Evolutionary conservation across 30 jellyfish, hydroid and myxozoan genomes (phyloP).

Genomic region (Turritopsis rubra): DNA sequence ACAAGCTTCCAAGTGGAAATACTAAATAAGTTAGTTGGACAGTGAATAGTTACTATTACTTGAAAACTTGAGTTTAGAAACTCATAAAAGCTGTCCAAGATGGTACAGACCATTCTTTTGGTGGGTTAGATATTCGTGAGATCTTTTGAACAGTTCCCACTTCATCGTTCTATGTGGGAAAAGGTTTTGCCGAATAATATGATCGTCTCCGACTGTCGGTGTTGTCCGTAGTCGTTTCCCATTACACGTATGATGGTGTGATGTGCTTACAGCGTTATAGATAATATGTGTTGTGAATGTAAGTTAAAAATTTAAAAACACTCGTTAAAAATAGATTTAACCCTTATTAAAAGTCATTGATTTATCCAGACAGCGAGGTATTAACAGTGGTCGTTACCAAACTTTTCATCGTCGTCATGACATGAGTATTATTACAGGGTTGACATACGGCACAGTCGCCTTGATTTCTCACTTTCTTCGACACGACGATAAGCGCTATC

Average conservation of each 20-base stretch:
- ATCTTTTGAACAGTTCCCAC: too few relatives aligned
- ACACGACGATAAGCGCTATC: slow-evolving; percentile 11
- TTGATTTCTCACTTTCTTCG: slow-evolving; percentile 6
- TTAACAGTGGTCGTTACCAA: not conserved
- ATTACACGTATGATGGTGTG: not conserved
- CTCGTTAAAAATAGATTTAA: not conserved
- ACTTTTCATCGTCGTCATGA: not conserved
- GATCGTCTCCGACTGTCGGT: not conserved
- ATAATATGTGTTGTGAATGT: not conserved
- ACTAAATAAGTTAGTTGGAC: too few relatives aligned
- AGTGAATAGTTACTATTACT: too few relatives aligned
- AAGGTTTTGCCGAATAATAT: too few relatives aligned
- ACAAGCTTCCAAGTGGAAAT: too few relatives aligned
- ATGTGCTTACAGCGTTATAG: not conserved
- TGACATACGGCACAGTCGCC: slow-evolving; percentile 7
- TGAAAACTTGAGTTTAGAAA: too few relatives aligned
- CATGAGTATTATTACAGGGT: not conserved
- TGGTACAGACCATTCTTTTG: too few relatives aligned
- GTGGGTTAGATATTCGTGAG: too few relatives aligned
- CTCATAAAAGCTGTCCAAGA: too few relatives aligned
- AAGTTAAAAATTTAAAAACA: not conserved
- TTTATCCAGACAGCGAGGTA: not conserved
- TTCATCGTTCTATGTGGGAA: too few relatives aligned
- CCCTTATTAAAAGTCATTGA: not conserved
- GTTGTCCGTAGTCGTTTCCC: not conserved